Conservation (phyloP, 2,888 invertebrate genomes). For the Lycia hirtaria region DNA sequence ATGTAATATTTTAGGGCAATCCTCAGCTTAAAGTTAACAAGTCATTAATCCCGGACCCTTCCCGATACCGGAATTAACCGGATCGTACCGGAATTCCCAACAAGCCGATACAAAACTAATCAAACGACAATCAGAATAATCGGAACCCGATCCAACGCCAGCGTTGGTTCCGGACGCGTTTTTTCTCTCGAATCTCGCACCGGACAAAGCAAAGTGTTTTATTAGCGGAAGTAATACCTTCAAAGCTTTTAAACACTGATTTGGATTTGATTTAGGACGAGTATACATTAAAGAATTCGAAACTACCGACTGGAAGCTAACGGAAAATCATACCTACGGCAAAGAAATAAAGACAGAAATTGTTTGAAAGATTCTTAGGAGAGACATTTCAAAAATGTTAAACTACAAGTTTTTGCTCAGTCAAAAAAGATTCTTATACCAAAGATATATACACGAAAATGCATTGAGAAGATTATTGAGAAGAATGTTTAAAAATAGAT, state of each 20-base stretch:
- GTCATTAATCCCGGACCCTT: conserved; percentile 45
- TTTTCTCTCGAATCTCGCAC: conserved; percentile 23
- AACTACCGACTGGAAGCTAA: conserved; percentile 26
- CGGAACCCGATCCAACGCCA: conserved; percentile 35
- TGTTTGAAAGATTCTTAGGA: conserved; percentile 12
- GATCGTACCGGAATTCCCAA: conserved; percentile 40
- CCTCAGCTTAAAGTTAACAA: conserved; percentile 43
- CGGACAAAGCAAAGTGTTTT: conserved; percentile 70
- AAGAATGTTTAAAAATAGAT: conserved; percentile 65
- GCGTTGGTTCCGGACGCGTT: conserved; percentile 9
- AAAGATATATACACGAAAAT: conserved; percentile 30
- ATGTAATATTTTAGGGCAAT: conserved; percentile 37
- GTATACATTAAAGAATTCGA: conserved; percentile 69
- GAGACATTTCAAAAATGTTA: conserved; percentile 54
- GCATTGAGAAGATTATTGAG: conserved; percentile 9
- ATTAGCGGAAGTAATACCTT: conserved; percentile 79
- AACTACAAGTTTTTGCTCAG: background rate
- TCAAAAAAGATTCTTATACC: conserved; percentile 45
- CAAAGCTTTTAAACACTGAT: conserved; percentile 76
- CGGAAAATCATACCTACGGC: conserved; percentile 46
- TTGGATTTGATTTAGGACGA: conserved; percentile 77
- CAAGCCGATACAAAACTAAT: conserved; percentile 46
- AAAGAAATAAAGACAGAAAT: conserved; percentile 31
- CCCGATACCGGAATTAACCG: conserved; percentile 39
- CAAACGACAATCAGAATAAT: conserved; percentile 43